phyloP scores from a whole-genome alignment of 2,113 vertebrate species.

The Myotis yumanensis region DNA sequence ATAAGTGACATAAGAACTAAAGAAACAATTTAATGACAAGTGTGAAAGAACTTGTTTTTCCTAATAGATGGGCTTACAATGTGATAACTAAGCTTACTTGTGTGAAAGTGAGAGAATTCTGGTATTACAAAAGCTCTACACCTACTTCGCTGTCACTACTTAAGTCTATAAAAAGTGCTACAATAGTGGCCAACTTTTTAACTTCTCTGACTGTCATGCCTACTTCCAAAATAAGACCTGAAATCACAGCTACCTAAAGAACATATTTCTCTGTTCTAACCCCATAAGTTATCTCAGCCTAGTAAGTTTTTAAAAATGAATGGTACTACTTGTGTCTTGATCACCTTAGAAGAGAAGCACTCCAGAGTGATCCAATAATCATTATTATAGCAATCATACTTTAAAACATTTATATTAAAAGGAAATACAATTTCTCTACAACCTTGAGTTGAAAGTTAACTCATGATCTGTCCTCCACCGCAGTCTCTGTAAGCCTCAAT shows the following conservation, averaged over 20 bases:
- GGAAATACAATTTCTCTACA: not conserved
- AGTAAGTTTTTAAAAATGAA: not conserved
- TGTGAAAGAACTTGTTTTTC: not conserved
- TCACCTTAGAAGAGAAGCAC: not conserved
- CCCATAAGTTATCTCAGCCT: not conserved
- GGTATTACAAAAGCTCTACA: not conserved
- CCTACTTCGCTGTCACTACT: not conserved
- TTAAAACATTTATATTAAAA: not conserved
- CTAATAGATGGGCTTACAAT: not conserved
- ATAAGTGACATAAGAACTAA: not conserved
- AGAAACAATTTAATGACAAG: not conserved
- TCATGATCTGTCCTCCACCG: not conserved
- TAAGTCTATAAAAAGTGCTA: not conserved
- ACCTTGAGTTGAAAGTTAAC: not conserved
- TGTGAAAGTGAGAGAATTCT: not conserved
- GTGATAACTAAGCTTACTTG: not conserved
- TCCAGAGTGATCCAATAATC: not conserved
- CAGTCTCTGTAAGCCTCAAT: not conserved
- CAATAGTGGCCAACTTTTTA: not conserved
- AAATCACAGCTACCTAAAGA: not conserved
- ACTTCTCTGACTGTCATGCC: not conserved
- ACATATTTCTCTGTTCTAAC: not conserved
- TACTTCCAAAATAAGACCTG: slow-evolving; percentile 1
- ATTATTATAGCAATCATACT: not conserved
- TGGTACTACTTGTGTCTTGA: not conserved